A percentile compares a stretch with the other conserved stretches of the same genome.
These are phyloP conservation scores for Tenthredo notha DNA, from an alignment of 2,888 invertebrate genomes.

Conservation along the genomic window DNA sequence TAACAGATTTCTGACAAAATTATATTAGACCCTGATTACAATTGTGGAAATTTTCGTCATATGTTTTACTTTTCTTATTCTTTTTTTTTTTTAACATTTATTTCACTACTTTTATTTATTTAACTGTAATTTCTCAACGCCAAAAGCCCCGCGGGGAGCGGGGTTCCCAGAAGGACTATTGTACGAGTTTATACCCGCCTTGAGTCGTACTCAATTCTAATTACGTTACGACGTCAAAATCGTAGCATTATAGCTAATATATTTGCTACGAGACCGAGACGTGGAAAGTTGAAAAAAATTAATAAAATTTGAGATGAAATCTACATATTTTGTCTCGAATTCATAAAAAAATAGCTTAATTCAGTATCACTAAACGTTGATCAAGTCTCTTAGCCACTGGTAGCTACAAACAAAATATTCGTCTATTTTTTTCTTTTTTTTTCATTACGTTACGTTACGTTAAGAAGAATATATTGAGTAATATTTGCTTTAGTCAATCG, in stretches of 20 bases:
- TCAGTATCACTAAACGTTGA: not conserved
- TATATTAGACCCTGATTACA: not conserved
- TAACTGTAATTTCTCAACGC: constrained; percentile 32
- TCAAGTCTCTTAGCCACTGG: not conserved
- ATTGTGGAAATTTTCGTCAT: not conserved
- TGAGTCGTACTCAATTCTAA: constrained; percentile 1
- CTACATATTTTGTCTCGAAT: not conserved
- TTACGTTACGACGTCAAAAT: constrained; percentile 9
- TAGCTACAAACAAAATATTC: not conserved
- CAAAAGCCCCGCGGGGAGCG: not conserved
- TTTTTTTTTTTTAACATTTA: not conserved
- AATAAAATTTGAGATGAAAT: not conserved
- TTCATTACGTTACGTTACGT: no score
- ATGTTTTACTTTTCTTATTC: not conserved
- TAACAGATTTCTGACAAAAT: not conserved
- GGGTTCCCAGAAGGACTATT: constrained; percentile 11
- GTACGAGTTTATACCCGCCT: not conserved
- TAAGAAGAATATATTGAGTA: not conserved
- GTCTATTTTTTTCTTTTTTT: not conserved
- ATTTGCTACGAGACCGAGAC: not conserved
- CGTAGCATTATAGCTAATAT: not conserved
- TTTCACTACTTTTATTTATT: not conserved
- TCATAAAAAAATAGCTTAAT: not conserved
- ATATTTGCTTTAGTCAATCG: not conserved
- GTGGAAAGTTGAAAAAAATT: not conserved